These are phyloP conservation scores for Pseudococcus longispinus DNA, from an alignment of 2,888 invertebrate species.

Conservation along the genomic window DNA sequence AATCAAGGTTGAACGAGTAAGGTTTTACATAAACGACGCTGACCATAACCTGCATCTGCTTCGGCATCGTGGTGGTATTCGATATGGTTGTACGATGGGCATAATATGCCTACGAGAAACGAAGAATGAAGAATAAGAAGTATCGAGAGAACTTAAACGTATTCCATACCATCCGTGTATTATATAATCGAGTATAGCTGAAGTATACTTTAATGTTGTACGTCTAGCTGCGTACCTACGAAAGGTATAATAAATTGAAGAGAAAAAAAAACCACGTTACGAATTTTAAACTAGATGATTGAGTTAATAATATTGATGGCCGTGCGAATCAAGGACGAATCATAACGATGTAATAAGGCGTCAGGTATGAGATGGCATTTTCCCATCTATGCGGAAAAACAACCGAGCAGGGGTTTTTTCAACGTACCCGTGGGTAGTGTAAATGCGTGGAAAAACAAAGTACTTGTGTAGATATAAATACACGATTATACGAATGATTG, in stretches of 20 bases:
- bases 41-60: constrained; percentile 14
- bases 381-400: not conserved
- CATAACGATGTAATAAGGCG: not conserved
- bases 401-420: not conserved
- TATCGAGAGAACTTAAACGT: not conserved
- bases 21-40: constrained; percentile 15
- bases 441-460: not conserved
- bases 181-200: not conserved
- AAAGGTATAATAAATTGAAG: not conserved
- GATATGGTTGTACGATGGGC: not conserved
- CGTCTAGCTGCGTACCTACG: not conserved
- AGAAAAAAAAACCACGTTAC: not conserved
- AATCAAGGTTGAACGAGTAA: constrained; percentile 29
- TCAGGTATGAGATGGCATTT: not conserved
- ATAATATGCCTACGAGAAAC: not conserved
- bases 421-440: no score
- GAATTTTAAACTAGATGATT: not conserved
- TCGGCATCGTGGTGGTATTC: not conserved
- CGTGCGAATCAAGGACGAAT: not conserved
- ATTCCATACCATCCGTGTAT: not conserved
- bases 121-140: not conserved
- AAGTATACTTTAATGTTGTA: not conserved
- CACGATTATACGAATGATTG: not conserved
- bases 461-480: no score
- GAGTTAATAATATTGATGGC: not conserved